phyloP scores from a whole-genome alignment of 1,140 invertebrate genomes.

The Drosophila pandora region DNA sequence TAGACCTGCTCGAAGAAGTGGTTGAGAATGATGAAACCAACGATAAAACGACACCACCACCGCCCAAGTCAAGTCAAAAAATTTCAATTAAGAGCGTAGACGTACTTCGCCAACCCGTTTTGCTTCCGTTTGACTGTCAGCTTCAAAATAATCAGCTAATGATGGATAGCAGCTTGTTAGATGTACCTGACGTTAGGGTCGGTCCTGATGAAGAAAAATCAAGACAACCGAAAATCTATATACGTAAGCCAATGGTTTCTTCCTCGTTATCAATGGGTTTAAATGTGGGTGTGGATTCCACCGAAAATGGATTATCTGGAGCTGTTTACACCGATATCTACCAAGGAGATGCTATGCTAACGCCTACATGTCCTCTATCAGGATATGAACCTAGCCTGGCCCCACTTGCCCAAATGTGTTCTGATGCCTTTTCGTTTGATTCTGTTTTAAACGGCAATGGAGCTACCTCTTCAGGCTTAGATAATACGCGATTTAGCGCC shows the following conservation, averaged over 20 bases:
- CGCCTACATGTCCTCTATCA: conserved; percentile 54
- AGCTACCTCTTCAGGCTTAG: conserved; percentile 16
- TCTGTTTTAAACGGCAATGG: conserved; percentile 49
- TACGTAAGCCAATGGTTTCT: conserved; percentile 73
- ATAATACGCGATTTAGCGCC: conserved; percentile 58
- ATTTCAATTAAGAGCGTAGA: conserved; percentile 83
- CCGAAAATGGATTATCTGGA: not conserved
- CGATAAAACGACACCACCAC: conserved; percentile 20
- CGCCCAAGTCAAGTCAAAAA: conserved; percentile 63
- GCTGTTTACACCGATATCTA: conserved; percentile 35
- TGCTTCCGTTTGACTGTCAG: conserved; percentile 68
- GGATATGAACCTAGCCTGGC: conserved; percentile 61
- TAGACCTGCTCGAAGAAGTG: conserved; percentile 63
- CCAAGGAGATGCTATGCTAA: conserved; percentile 50
- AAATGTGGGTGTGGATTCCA: conserved; percentile 4
- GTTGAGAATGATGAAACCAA: conserved; percentile 17
- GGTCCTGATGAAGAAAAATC: conserved; percentile 37
- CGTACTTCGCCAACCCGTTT: conserved; percentile 69
- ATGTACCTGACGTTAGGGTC: conserved; percentile 28
- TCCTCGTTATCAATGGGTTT: conserved; percentile 56
- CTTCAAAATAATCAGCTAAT: conserved; percentile 32
- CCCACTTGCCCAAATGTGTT: conserved; percentile 59
- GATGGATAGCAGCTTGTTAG: conserved; percentile 28
- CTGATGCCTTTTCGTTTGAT: conserved; percentile 59
- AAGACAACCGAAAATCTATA: conserved; percentile 78